Percentiles rank a stretch among this genome's conserved stretches.
Evolutionary conservation across 2,888 invertebrate species (phyloP).

Genomic region (Iphiclides podalirius): DNA sequence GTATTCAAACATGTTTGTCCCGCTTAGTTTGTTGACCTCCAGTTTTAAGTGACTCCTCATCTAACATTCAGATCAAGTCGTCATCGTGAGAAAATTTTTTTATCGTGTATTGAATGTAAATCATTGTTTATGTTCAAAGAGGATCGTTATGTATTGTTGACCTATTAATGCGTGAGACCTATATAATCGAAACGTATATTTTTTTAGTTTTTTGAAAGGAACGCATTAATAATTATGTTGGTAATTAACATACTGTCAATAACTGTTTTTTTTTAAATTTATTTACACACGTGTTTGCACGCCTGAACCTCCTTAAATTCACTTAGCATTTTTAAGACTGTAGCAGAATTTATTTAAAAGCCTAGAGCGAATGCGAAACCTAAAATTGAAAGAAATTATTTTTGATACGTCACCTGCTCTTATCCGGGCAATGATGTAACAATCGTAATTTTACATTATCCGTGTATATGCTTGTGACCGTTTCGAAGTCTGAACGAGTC

Average conservation of each 20-base stretch:
- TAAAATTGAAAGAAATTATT: too few species aligned
- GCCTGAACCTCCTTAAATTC: too few species aligned
- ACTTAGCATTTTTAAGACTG: too few species aligned
- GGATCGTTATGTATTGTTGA: not conserved
- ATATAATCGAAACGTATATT: too few species aligned
- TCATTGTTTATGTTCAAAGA: conserved; percentile 10
- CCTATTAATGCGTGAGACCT: too few species aligned
- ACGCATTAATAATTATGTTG: too few species aligned
- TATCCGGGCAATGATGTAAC: conserved; percentile 19
- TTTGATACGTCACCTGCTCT: not conserved
- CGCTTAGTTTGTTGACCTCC: conserved; percentile 29
- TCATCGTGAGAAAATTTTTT: conserved; percentile 25
- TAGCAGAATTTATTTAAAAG: too few species aligned
- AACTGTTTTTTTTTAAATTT: too few species aligned
- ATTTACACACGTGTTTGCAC: too few species aligned
- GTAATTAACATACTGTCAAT: too few species aligned
- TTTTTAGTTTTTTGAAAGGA: too few species aligned
- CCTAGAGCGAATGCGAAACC: too few species aligned
- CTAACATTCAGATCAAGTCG: conserved; percentile 27
- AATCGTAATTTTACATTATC: not conserved
- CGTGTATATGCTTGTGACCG: conserved; percentile 5
- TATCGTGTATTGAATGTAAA: conserved; percentile 21
- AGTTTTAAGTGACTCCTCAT: conserved; percentile 21
- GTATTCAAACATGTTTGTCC: conserved; percentile 17
- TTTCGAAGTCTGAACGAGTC: conserved; percentile 31